Percentiles rank a stretch among this genome's conserved stretches.
Evolutionary conservation across 1,140 invertebrate species (phyloP).

Genomic region (Littorina saxatilis): DNA sequence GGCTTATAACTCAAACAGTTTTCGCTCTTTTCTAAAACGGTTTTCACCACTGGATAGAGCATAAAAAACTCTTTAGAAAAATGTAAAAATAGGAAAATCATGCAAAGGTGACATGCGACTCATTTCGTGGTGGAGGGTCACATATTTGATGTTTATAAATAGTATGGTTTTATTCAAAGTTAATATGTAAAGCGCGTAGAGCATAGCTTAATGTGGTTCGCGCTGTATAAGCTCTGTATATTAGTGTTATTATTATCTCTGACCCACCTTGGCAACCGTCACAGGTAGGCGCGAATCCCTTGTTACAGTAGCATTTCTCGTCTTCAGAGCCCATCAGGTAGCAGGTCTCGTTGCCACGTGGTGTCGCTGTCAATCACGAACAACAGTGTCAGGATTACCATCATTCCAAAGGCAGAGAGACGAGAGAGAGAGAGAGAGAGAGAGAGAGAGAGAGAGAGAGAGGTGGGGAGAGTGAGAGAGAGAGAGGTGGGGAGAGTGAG

Average conservation of each 20-base stretch:
- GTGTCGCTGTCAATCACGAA: neutral
- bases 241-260: neutral
- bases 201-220: neutral
- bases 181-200: neutral
- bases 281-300: slow-evolving; percentile 25
- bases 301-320: slow-evolving; percentile 24
- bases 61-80: no score
- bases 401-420: neutral
- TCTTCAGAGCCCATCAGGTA: neutral
- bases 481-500: slow-evolving; percentile 6
- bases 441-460: neutral
- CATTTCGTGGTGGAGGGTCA: no score
- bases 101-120: neutral
- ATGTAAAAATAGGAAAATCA: no score
- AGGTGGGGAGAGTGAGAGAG: slow-evolving; percentile 7
- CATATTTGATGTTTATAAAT: no score
- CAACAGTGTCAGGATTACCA: neutral
- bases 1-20: no score
- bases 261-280: slow-evolving; percentile 19
- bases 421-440: neutral
- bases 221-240: neutral
- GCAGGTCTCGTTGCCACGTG: neutral
- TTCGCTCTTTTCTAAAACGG: no score
- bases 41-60: no score
- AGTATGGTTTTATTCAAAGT: no score